phyloP scores from a whole-genome alignment of 2,113 vertebrate species.

The Syngnathoides biaculeatus region DNA sequence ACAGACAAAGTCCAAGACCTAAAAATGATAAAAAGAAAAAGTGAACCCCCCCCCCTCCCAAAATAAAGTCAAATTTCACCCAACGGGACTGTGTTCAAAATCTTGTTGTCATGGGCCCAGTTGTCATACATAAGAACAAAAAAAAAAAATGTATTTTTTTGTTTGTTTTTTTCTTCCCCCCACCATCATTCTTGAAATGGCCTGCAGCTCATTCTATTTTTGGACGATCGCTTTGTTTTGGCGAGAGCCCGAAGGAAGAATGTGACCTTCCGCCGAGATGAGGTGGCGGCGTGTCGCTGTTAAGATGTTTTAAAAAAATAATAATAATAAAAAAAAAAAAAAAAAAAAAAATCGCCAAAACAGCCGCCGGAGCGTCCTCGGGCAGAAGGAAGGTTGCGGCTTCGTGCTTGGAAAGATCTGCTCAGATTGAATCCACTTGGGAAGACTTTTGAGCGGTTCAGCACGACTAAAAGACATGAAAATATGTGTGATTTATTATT shows the following conservation, averaged over 20 bases:
- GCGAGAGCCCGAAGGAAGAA: slow-evolving; percentile 49
- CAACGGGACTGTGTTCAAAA: slow-evolving; percentile 17
- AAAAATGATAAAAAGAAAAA: slow-evolving; percentile 3
- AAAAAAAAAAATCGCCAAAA: slow-evolving; percentile 4
- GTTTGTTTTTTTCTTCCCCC: background rate
- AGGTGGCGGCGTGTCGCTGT: slow-evolving; percentile 27
- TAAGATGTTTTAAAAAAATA: slow-evolving; percentile 1
- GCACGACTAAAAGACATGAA: background rate
- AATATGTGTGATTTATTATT: background rate
- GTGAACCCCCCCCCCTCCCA: too few relatives aligned
- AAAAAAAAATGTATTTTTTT: slow-evolving; percentile 33
- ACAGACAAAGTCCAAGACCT: slow-evolving; percentile 12
- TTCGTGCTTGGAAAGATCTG: background rate
- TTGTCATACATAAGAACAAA: slow-evolving; percentile 21
- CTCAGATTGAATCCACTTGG: background rate
- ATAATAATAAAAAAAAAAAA: too few relatives aligned
- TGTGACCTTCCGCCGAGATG: slow-evolving; percentile 47
- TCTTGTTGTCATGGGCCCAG: slow-evolving; percentile 22
- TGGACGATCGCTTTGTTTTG: slow-evolving; percentile 45
- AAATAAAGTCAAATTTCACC: too few relatives aligned
- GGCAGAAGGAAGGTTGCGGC: background rate
- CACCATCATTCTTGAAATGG: slow-evolving; percentile 17
- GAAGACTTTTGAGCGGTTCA: background rate
- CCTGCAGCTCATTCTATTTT: slow-evolving; percentile 51
- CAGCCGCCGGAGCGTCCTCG: background rate